Percentiles rank a stretch among this genome's conserved stretches.
Evolutionary conservation across 2,888 invertebrate genomes (phyloP).

Genomic region (Brenthis hecate): DNA sequence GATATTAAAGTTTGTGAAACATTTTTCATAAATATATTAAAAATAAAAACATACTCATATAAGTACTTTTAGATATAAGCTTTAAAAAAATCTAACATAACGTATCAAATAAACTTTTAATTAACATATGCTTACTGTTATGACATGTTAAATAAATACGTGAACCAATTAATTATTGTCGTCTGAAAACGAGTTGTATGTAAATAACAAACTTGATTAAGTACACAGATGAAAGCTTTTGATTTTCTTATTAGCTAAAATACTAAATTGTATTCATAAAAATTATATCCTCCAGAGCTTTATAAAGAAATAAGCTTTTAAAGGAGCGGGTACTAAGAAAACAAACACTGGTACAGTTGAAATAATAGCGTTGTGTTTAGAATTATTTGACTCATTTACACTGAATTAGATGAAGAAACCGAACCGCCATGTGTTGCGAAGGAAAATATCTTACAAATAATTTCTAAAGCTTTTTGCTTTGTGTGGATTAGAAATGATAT

Average conservation of each 20-base stretch:
- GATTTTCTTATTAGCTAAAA: background rate
- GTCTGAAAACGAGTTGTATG: no score
- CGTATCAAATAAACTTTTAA: no score
- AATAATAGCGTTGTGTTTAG: background rate
- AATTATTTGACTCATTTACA: slow-evolving; percentile 13
- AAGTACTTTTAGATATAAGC: no score
- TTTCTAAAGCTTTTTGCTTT: background rate
- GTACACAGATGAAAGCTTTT: background rate
- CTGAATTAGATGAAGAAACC: slow-evolving; percentile 17
- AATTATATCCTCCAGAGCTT: background rate
- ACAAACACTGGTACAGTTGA: slow-evolving; percentile 1
- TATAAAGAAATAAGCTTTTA: slow-evolving; percentile 3
- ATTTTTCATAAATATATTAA: no score
- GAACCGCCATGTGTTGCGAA: slow-evolving; percentile 10
- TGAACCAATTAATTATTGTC: no score
- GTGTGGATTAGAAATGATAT: background rate
- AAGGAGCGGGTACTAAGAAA: background rate
- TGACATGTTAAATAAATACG: no score
- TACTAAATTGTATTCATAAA: background rate
- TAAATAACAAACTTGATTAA: no score
- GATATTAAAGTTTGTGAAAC: no score
- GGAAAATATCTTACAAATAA: background rate
- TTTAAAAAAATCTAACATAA: no score
- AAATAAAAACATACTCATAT: no score
- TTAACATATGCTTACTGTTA: no score